phyloP scores from a whole-genome alignment of 2,113 vertebrate genomes.

The Sterna hirundo region DNA sequence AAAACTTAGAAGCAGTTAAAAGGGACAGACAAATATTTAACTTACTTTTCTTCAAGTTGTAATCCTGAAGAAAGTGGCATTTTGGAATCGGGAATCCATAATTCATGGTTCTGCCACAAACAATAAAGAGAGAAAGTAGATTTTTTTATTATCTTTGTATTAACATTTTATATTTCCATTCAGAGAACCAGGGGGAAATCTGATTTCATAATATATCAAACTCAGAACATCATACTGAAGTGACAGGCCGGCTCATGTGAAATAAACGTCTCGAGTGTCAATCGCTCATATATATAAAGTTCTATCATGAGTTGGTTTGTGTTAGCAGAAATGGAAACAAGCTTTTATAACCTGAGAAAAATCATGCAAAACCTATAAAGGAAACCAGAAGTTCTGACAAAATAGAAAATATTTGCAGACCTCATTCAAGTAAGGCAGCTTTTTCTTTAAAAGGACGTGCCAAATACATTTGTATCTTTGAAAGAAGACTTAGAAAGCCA shows the following conservation, averaged over 20 bases:
- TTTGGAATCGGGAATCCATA: background rate
- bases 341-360: background rate
- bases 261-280: background rate
- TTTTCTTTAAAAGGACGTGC: background rate
- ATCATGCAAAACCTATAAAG: background rate
- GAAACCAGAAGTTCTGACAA: background rate
- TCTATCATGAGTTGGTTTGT: background rate
- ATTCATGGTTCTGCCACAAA: constrained; percentile 23
- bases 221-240: background rate
- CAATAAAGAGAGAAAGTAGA: constrained; percentile 9
- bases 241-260: background rate
- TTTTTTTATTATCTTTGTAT: background rate
- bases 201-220: constrained; percentile 36
- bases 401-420: background rate
- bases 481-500: background rate
- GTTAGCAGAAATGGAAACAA: background rate
- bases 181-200: background rate
- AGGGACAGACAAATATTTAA: constrained; percentile 13
- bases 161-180: background rate
- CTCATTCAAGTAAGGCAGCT: background rate
- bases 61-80: background rate
- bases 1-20: background rate
- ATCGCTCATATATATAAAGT: background rate
- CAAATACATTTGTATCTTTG: background rate
- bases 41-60: constrained; percentile 35